These are phyloP conservation scores for Parnassius glacialis DNA, from an alignment of 2,888 invertebrate genomes.

Conservation along the genomic window DNA sequence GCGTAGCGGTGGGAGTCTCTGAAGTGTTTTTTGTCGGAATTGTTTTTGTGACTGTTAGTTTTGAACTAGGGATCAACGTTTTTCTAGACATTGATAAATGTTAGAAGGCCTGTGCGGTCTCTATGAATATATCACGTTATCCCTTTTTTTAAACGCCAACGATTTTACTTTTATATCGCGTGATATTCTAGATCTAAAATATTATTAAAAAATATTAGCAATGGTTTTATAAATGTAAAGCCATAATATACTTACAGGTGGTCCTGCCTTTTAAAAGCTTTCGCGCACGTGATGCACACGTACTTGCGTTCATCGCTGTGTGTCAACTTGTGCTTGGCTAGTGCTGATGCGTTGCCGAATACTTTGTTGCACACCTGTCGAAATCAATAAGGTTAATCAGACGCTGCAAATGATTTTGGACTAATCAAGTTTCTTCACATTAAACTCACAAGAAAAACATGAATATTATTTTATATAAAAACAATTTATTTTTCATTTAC, in stretches of 20 bases:
- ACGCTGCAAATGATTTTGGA: no score
- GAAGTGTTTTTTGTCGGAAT: conserved; percentile 9
- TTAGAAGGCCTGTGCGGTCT: not conserved
- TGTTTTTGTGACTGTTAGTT: conserved; percentile 19
- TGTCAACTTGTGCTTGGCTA: conserved; percentile 97
- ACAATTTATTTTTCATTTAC: no score
- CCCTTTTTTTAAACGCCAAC: no score
- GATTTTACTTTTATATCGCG: no score
- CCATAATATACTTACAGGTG: conserved; percentile 90
- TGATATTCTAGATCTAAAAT: no score
- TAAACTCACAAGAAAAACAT: no score
- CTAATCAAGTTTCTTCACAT: no score
- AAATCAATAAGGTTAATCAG: not conserved
- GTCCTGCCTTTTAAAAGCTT: conserved; percentile 99
- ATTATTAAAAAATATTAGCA: no score
- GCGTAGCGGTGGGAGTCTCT: conserved; percentile 5
- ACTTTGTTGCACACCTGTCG: conserved; percentile 95
- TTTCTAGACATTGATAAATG: conserved; percentile 22
- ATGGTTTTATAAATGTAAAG: no score
- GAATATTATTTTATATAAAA: no score
- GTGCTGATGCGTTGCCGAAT: conserved; percentile 97
- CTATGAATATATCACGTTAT: no score
- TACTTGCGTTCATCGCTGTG: conserved; percentile 99
- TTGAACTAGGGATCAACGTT: conserved; percentile 15
- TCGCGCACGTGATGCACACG: conserved; percentile 96